phyloP scores from a whole-genome alignment of 1,140 invertebrate species.

The Bombus superbus region DNA sequence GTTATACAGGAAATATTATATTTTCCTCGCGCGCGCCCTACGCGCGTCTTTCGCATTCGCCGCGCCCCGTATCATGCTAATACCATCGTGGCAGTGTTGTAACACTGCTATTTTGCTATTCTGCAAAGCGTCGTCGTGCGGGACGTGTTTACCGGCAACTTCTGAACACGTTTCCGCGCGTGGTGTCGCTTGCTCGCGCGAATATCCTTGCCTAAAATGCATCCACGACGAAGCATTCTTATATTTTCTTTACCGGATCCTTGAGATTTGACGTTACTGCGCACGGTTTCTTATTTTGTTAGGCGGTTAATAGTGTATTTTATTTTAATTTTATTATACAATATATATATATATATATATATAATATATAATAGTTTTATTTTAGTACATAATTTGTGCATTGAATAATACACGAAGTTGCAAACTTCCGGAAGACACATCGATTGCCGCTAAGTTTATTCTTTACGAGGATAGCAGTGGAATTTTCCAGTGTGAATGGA shows the following conservation, averaged over 20 bases:
- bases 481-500: too few species aligned
- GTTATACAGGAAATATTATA: constrained; percentile 34
- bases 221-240: not conserved
- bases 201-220: not conserved
- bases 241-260: not conserved
- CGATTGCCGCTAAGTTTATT: not conserved
- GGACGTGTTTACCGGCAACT: constrained; percentile 14
- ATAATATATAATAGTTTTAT: too few species aligned
- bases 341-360: too few species aligned
- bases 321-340: too few species aligned
- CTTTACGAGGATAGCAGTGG: too few species aligned
- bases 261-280: too few species aligned
- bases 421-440: not conserved
- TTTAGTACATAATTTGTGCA: not conserved
- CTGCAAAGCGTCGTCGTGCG: not conserved
- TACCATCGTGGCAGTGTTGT: not conserved
- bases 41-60: not conserved
- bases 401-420: not conserved
- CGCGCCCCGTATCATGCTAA: constrained; percentile 8
- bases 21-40: not conserved
- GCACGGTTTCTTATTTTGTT: too few species aligned
- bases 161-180: constrained; percentile 3
- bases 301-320: too few species aligned
- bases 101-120: constrained; percentile 35
- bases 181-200: not conserved